A percentile compares a stretch with the other conserved stretches of the same genome.
Conservation (phyloP, 2,888 invertebrate genomes). For the Cephus spinipes region DNA sequence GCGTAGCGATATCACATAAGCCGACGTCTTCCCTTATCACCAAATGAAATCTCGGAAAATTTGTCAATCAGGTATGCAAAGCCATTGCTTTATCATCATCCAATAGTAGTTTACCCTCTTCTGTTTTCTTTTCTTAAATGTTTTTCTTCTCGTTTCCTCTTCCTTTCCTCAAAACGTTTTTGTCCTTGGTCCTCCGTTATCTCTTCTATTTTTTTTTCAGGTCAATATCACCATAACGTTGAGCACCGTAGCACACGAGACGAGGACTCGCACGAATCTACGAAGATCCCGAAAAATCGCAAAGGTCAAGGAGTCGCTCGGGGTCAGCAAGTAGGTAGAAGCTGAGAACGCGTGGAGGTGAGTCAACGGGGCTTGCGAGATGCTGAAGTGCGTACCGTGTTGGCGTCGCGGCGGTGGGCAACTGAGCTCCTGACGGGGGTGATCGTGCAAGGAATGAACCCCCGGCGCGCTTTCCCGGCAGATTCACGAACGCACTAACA, state of each 20-base stretch:
- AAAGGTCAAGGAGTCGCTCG: not conserved
- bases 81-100: not conserved
- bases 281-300: not conserved
- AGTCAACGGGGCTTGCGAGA: constrained; percentile 13
- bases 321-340: not conserved
- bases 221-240: not conserved
- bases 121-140: not conserved
- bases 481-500: constrained; percentile 16
- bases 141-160: not conserved
- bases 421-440: constrained; percentile 54
- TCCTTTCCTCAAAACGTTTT: not conserved
- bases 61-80: not conserved
- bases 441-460: constrained; percentile 38
- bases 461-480: constrained; percentile 15
- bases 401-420: constrained; percentile 65
- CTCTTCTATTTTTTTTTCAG: not conserved
- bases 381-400: constrained; percentile 49
- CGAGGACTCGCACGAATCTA: not conserved
- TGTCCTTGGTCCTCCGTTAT: not conserved
- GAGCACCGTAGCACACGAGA: not conserved
- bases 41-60: not conserved
- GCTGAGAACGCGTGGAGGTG: not conserved
- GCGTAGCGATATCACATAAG: not conserved
- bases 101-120: not conserved
- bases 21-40: not conserved